Evolutionary conservation across 2,797 vertebrate species (phyloP), one percentile per base, ranked within the genome.

Genomic region (Taenioides sp.): DNA sequence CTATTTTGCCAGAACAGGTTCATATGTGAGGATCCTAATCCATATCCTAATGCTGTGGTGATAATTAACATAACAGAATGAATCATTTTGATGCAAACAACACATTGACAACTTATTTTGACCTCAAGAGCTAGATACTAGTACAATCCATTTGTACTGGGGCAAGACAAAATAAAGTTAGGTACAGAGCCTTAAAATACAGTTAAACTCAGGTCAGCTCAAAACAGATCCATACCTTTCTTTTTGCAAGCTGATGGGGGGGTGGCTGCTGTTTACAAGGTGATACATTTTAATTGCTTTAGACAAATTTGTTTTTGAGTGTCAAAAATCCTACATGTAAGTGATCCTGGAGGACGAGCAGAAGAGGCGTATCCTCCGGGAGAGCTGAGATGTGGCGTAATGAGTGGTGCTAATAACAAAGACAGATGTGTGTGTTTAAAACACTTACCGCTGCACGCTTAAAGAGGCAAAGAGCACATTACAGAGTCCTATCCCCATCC

Each of bases 361-460:
- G 84, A 94, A 94, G 93, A 94, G 92, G 88, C 80, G 71, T 87
- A 87, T 94, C 94, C 94, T 92, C 80, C 71, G 93, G 93, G 94
- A 95, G 87, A 84, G 73, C 85, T 90, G 88, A 77, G 86, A 88
- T 88, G 87, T 31, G 86, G 85, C 75, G 87, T 94, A 94, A 95
- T 94, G 94, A 95, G 92, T 91, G 88, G 89, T 92, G 92, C 91
- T 93, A 94, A 94, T 94, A 93, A 92, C 91, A 89, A 91, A 92
- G 93, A 93, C 94, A 94, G 93, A 94, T 94, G 93, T 93, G 94
- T 90, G 91, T 92, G 92, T 95, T 95, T 94, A 92, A 94, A 94
- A 93, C 90, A 92, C 92, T 93, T 92, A 94, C 93, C 92, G 92
- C 92, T 3, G 20, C 92, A 93, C 92, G 92, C 92, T 94, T 94